Evolutionary conservation across 2,888 invertebrate genomes (phyloP).

Genomic region (Drosophila affinis): DNA sequence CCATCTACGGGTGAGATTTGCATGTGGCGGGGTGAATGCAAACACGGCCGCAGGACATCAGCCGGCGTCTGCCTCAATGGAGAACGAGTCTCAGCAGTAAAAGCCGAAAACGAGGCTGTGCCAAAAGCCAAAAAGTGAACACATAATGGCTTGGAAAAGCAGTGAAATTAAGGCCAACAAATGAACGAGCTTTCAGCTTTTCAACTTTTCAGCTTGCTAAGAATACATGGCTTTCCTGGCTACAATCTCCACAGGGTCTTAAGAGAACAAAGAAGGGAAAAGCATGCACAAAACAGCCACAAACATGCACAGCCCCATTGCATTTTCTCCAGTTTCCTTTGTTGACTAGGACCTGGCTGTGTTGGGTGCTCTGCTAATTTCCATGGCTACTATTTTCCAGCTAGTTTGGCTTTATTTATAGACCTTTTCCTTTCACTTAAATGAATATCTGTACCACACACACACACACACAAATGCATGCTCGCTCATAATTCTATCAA

Average conservation of each 20-base stretch:
- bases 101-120: too few relatives aligned
- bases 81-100: too few relatives aligned
- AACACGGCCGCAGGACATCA: background rate
- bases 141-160: slow-evolving; percentile 8
- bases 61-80: too few relatives aligned
- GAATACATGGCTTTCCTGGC: slow-evolving; percentile 17
- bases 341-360: background rate
- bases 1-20: slow-evolving; percentile 36
- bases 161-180: slow-evolving; percentile 54
- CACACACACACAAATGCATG: background rate
- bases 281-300: slow-evolving; percentile 2
- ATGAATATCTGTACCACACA: background rate
- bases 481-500: background rate
- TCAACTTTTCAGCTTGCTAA: slow-evolving; percentile 6
- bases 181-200: slow-evolving; percentile 37
- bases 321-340: background rate
- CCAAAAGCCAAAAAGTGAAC: too few relatives aligned
- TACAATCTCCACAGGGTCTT: background rate
- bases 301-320: background rate
- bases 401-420: slow-evolving; percentile 31
- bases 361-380: slow-evolving; percentile 2
- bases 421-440: slow-evolving; percentile 18
- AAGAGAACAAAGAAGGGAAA: slow-evolving; percentile 11
- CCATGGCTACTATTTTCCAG: background rate
- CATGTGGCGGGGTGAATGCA: slow-evolving; percentile 19